Percentiles rank a stretch among this genome's conserved stretches.
phyloP scores from a whole-genome alignment of 2,113 vertebrate species.

The Coptodon rendalli region DNA sequence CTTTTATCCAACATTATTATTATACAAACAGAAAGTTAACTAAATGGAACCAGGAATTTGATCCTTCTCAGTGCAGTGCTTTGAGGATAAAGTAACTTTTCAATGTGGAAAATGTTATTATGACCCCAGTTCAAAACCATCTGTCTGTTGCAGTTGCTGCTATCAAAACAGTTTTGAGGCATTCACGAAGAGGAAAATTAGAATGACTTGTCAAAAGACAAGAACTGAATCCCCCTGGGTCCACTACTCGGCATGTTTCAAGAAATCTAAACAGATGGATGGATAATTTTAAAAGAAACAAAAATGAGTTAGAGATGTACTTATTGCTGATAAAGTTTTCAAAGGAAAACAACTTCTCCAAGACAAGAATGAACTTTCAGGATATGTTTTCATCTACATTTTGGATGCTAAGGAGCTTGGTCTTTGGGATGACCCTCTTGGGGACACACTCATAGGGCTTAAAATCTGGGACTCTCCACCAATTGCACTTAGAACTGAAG shows the following conservation, averaged over 20 bases:
- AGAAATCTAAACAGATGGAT: neutral
- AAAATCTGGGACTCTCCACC: neutral
- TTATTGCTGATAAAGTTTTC: neutral
- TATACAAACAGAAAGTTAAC: neutral
- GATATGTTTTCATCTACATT: neutral
- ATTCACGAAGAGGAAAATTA: neutral
- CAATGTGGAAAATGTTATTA: neutral
- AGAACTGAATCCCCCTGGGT: neutral
- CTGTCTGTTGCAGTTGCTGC: neutral
- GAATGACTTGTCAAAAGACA: neutral
- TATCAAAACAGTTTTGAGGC: conserved; percentile 3
- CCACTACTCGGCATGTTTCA: neutral
- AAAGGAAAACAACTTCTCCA: neutral
- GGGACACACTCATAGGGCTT: neutral
- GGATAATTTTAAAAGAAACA: neutral
- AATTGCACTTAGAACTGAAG: neutral
- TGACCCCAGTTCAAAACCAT: conserved; percentile 6
- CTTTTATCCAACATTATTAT: neutral
- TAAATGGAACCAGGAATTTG: neutral
- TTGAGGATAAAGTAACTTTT: neutral
- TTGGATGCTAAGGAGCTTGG: neutral
- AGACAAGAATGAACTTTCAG: neutral
- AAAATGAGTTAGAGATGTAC: neutral
- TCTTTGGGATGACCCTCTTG: neutral
- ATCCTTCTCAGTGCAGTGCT: neutral